A percentile compares a stretch with the other conserved stretches of the same genome.
These are phyloP conservation scores for Sciurus carolinensis DNA, from an alignment of 2,797 vertebrate species.

Conservation along the genomic window DNA sequence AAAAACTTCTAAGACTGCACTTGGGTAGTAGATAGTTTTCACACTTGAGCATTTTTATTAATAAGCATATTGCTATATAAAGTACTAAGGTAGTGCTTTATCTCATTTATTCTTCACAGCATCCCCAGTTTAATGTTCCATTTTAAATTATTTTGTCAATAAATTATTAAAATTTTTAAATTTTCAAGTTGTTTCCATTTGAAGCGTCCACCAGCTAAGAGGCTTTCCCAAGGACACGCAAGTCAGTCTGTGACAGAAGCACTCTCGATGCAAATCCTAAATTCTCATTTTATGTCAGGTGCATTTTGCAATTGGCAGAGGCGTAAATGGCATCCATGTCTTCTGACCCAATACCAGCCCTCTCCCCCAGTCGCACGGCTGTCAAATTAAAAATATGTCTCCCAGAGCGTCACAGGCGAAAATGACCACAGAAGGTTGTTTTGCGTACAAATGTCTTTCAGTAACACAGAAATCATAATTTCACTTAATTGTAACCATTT, in stretches of 20 bases:
- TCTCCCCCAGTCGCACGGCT: background rate
- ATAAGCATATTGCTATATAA: background rate
- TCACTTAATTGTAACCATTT: background rate
- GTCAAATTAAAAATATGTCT: conserved; percentile 34
- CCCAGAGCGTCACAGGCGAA: background rate
- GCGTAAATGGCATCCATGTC: background rate
- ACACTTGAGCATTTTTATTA: background rate
- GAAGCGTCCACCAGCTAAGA: conserved; percentile 39
- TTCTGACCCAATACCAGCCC: background rate
- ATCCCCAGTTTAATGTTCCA: background rate
- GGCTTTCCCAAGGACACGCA: background rate
- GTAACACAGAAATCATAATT: background rate
- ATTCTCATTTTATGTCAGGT: background rate
- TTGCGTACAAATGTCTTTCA: background rate
- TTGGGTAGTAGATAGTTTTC: background rate
- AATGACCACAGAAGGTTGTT: background rate
- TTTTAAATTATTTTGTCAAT: conserved; percentile 48
- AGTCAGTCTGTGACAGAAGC: background rate
- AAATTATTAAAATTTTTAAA: background rate
- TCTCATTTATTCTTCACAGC: background rate
- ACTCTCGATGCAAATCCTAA: background rate
- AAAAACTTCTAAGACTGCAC: background rate
- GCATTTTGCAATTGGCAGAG: background rate
- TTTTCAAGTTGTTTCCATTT: background rate
- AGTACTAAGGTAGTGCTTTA: background rate